These are phyloP conservation scores for Quadroppia sp. DNA, from an alignment of 2,888 invertebrate species.

Conservation along the genomic window DNA sequence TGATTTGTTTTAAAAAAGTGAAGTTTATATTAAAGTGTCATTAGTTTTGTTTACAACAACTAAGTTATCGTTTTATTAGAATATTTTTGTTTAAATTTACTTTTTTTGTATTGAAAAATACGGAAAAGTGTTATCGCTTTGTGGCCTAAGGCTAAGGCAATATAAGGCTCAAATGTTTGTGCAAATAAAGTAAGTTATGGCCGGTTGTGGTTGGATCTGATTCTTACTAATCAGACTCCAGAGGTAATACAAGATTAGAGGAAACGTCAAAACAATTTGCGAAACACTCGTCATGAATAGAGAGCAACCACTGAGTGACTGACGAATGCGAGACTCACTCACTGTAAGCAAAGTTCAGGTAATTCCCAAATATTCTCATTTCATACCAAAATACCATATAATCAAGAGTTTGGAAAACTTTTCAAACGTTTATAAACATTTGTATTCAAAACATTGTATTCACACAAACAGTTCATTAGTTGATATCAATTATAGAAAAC, in stretches of 20 bases:
- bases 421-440: not conserved
- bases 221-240: slow-evolving; percentile 5
- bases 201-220: slow-evolving; percentile 3
- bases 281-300: slow-evolving; percentile 20
- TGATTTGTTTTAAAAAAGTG: not conserved
- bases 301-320: slow-evolving; percentile 14
- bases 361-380: not conserved
- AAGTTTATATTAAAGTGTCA: not conserved
- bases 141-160: slow-evolving; percentile 1
- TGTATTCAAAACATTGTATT: not conserved
- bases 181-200: slow-evolving; percentile 23
- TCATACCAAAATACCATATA: not conserved
- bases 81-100: not conserved
- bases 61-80: too few relatives aligned
- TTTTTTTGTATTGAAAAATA: not conserved
- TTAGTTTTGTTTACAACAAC: too few relatives aligned
- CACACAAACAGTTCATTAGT: not conserved
- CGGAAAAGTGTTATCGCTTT: not conserved
- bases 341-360: not conserved
- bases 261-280: slow-evolving; percentile 12
- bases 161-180: not conserved
- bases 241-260: not conserved
- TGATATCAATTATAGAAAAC: not conserved
- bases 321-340: slow-evolving; percentile 10
- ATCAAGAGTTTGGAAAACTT: not conserved